Conservation (phyloP, 53 echinoderm and acorn worm species). For the Arbacia lixula region DNA sequence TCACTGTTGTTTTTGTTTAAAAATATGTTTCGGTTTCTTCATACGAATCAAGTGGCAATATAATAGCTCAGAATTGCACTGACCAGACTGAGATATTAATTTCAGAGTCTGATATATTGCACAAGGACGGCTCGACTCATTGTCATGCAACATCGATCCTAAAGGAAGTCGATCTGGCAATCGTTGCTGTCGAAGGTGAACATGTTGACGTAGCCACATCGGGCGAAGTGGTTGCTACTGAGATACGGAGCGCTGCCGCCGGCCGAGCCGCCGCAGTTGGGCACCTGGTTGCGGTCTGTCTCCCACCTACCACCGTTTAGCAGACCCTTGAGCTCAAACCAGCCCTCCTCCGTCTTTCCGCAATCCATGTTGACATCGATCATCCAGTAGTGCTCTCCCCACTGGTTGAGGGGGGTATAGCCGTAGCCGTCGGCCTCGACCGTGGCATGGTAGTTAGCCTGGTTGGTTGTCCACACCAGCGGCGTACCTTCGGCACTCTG, state of each 20-base stretch:
- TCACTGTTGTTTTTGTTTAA: too few relatives aligned
- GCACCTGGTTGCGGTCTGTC: slow-evolving; percentile 52
- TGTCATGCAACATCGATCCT: neutral
- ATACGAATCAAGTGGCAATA: too few relatives aligned
- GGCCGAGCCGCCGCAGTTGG: slow-evolving; percentile 25
- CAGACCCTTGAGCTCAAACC: slow-evolving; percentile 91
- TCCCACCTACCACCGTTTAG: slow-evolving; percentile 68
- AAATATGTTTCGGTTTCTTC: too few relatives aligned
- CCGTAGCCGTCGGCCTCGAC: slow-evolving; percentile 75
- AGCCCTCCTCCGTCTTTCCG: slow-evolving; percentile 68
- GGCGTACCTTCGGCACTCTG: slow-evolving; percentile 71
- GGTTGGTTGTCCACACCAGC: slow-evolving; percentile 90
- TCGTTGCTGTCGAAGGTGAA: slow-evolving; percentile 55
- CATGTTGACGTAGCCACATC: slow-evolving; percentile 61
- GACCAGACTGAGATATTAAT: too few relatives aligned
- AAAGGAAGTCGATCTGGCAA: slow-evolving; percentile 61
- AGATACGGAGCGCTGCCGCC: slow-evolving; percentile 55
- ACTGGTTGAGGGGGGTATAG: slow-evolving; percentile 76
- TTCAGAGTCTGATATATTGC: too few relatives aligned
- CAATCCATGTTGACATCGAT: slow-evolving; percentile 83
- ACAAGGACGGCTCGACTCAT: neutral
- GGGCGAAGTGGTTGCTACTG: slow-evolving; percentile 66
- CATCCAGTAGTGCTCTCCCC: slow-evolving; percentile 94
- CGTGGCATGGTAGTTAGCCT: slow-evolving; percentile 41
- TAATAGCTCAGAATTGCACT: too few relatives aligned